Base-by-base conservation (phyloP, 1,140 invertebrate species). In the Psilanteris sp. region DNA sequence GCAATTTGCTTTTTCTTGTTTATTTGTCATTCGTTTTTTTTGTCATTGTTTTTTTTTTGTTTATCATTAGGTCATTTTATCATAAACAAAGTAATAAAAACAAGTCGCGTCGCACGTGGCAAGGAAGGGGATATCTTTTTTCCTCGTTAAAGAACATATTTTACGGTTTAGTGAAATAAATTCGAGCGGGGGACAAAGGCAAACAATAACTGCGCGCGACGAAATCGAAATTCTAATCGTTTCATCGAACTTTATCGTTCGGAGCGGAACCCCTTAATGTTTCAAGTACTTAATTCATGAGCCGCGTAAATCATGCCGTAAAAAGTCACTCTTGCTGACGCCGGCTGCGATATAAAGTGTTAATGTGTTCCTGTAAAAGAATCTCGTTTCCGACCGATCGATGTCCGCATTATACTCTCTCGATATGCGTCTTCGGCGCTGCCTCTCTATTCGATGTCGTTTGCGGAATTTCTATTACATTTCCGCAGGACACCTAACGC, bases 381-480 rank as follows among this genome's bases (percentile, higher is more conserved):
- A 75, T 68, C 62, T 67, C 71, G 46, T 62, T 62, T 67, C 10
- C 46, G 16, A 26, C 14, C 71, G 71, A 74, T 74, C 71, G 71
- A 74, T 74, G 62, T 46, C 20, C 44, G 62, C 54, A 16, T 75
- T 75, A 64, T 68, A 62, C 57, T 68, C 62, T 20, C 37, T 13
- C 31, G 44, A 61, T 55, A 61, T 48, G 46, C 18, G 43, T 22
- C 31, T 29, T 52, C n/a, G 20, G n/a, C n/a, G n/a, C n/a, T n/a
- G n/a, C n/a, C 24, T 29, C 39, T 24, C 13, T 6, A 44, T 50
- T 48, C 32, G 43, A 54, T 7, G 31, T 55, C 16, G 16, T 10
- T 20, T 37, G 20, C 15, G 61, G 61, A 67, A 74, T 67, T 74
- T 73, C 54, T 66, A 73, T 73, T 73, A 73, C 43, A 66, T 73